phyloP scores from a whole-genome alignment of 2,888 invertebrate genomes.

The Cecidostiba fungosa region DNA sequence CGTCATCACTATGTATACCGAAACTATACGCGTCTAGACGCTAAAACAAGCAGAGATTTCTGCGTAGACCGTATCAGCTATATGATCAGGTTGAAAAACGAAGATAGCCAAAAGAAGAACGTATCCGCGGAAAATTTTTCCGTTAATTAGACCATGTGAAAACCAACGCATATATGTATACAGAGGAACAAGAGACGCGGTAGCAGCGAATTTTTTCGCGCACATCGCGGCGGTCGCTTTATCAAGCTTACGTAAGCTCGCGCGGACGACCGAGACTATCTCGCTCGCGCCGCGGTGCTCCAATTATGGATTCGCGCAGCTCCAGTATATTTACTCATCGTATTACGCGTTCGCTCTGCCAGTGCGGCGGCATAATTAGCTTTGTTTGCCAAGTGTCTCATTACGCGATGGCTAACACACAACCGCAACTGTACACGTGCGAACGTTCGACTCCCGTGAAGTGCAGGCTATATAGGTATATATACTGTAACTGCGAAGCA shows the following conservation, averaged over 20 bases:
- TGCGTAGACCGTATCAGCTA: too few relatives aligned
- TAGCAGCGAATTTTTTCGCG: constrained; percentile 24
- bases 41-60: constrained; percentile 5
- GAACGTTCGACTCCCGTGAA: background rate
- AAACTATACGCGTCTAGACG: background rate
- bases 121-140: background rate
- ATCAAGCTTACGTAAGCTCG: constrained; percentile 65
- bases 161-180: background rate
- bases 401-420: constrained; percentile 66
- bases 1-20: background rate
- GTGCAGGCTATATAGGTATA: too few relatives aligned
- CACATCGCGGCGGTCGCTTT: constrained; percentile 65
- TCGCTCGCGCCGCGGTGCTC: constrained; percentile 65
- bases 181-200: background rate
- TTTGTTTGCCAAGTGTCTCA: constrained; percentile 76
- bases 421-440: background rate
- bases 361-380: constrained; percentile 74
- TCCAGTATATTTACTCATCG: constrained; percentile 56
- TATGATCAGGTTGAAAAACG: background rate
- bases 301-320: constrained; percentile 72
- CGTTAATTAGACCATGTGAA: constrained; percentile 40
- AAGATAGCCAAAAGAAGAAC: background rate
- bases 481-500: too few relatives aligned
- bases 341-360: constrained; percentile 50
- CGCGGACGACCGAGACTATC: constrained; percentile 43